phyloP scores from a whole-genome alignment of 2,888 invertebrate species.

The Drosophila ezoana region DNA sequence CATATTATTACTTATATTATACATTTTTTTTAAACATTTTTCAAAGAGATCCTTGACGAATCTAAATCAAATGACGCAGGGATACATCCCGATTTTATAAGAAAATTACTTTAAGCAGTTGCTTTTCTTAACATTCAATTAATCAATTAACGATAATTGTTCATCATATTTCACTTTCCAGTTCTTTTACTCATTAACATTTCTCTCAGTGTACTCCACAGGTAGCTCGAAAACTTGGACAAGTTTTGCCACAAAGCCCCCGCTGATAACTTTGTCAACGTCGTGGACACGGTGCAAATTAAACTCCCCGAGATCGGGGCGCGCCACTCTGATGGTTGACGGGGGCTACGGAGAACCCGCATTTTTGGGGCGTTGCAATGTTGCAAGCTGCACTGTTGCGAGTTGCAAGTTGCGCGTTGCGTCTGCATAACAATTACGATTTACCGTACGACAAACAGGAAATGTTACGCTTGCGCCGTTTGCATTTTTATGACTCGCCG shows the following conservation, averaged over 20 bases:
- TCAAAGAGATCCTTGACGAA: too few relatives aligned
- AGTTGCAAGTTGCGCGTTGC: constrained; percentile 41
- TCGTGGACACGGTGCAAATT: constrained; percentile 49
- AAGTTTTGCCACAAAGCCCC: constrained; percentile 41
- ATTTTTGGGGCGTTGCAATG: constrained; percentile 55
- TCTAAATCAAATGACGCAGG: too few relatives aligned
- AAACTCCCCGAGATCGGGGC: constrained; percentile 36
- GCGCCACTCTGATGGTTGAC: constrained; percentile 9
- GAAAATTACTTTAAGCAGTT: too few relatives aligned
- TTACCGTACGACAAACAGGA: constrained; percentile 74
- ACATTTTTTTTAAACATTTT: too few relatives aligned
- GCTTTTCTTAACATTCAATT: too few relatives aligned
- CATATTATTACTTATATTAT: too few relatives aligned
- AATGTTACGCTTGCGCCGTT: constrained; percentile 67
- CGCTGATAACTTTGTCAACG: constrained; percentile 65
- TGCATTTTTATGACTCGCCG: constrained; percentile 52
- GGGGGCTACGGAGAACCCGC: constrained; percentile 32
- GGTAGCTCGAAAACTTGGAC: constrained; percentile 35
- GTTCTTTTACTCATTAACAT: too few relatives aligned
- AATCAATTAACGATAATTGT: too few relatives aligned
- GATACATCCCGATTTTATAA: too few relatives aligned
- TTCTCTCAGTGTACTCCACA: constrained; percentile 33
- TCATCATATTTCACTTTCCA: too few relatives aligned
- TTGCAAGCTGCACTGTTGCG: constrained; percentile 18
- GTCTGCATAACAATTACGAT: constrained; percentile 74